phyloP scores from a whole-genome alignment of 2,797 vertebrate genomes.

The Mycteria americana region DNA sequence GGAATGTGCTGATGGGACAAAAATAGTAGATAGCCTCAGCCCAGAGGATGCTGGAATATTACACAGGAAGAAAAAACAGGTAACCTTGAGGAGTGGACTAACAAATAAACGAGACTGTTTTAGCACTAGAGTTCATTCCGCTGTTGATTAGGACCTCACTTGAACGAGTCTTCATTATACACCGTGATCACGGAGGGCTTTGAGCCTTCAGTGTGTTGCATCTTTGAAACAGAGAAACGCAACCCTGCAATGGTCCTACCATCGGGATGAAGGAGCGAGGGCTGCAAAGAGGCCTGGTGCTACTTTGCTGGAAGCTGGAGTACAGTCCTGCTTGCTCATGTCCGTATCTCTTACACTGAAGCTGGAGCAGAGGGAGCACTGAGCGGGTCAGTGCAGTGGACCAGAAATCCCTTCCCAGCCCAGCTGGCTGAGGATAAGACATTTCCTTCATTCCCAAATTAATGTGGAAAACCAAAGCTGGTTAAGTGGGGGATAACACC shows the following conservation, averaged over 20 bases:
- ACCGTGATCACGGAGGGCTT: accelerated
- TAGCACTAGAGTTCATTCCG: not conserved
- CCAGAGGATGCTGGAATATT: not conserved
- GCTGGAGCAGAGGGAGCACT: not conserved
- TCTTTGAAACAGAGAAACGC: not conserved
- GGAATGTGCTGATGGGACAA: not conserved
- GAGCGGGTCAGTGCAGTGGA: not conserved
- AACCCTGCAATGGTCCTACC: not conserved
- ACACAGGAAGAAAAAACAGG: not conserved
- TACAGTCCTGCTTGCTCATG: not conserved
- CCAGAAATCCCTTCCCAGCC: not conserved
- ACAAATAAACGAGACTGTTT: not conserved
- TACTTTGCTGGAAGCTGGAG: not conserved
- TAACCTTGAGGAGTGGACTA: not conserved
- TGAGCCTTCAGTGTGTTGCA: not conserved
- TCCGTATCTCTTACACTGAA: not conserved
- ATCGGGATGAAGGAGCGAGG: accelerated
- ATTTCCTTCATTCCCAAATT: not conserved
- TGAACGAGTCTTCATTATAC: not conserved
- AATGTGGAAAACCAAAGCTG: not conserved
- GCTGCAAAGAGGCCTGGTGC: not conserved
- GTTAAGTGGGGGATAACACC: not conserved
- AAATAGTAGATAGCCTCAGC: not conserved
- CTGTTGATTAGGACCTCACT: not conserved
- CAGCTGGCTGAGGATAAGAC: not conserved